Base-by-base conservation (phyloP, 2,888 invertebrate species). In the Drosophila hawaiiensis region DNA sequence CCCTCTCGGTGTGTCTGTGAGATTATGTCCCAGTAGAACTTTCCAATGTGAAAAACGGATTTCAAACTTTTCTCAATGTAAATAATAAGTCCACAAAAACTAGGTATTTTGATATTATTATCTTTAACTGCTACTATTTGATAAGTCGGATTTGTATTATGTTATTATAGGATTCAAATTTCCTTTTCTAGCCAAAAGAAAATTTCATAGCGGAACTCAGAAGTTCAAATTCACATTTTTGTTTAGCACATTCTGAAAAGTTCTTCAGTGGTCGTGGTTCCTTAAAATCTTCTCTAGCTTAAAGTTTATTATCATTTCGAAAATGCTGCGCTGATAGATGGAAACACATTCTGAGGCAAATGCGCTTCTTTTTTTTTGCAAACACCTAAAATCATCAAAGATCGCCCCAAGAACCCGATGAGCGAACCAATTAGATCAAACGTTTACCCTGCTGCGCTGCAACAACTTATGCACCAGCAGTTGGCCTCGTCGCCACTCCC, bases 381-480 rank as follows among this genome's bases (percentile, higher is more conserved):
- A 67, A 76, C 73, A 76, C 59, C 74, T 65, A 33, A 65, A 64
- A 68, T 66, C 55, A 73, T 56, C 58, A 54, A 62, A 64, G 68
- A 73, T 76, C 49, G 55, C 49, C 63, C 43, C 62, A 50, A 79
- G 69, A 63, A 62, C 33, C 52, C 79, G 77, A 82, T 79, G 86
- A 71, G 68, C 67, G 82, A 85, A 91, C 91, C 92, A 91, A 91
- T 91, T 91, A 91, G 89, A 91, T 89, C 84, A 85, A 91, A 84
- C 80, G 82, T 83, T 89, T 90, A 86, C 87, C 83, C 83, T 89
- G 87, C 87, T 89, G 88, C 81, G 89, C 83, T 84, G 73, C 82
- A 87, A 80, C 83, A 86, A 83, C 76, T 80, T 73, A 58, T 60
- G 68, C 66, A 62, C 28, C 83, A 73, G 60, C 73, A 79, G 29